These are phyloP conservation scores for Zaprionus ghesquierei DNA, from an alignment of 1,140 invertebrate species.

Conservation along the genomic window DNA sequence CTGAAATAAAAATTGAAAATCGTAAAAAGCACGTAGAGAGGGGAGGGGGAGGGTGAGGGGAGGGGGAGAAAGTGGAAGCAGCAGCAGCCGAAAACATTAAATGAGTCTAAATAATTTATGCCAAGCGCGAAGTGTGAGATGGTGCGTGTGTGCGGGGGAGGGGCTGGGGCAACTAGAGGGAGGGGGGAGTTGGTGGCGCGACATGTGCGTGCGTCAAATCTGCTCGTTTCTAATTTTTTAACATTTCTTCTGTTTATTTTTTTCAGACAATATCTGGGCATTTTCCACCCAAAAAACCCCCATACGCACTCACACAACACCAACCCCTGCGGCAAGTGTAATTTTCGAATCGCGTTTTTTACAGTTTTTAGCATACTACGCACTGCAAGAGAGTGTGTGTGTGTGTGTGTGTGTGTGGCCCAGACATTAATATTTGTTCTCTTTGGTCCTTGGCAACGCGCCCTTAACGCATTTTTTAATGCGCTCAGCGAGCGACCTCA, in stretches of 20 bases:
- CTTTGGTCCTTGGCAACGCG: constrained; percentile 61
- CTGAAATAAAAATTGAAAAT: constrained; percentile 74
- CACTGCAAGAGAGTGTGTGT: constrained; percentile 28
- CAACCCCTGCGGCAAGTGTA: constrained; percentile 68
- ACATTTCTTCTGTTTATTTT: constrained; percentile 29
- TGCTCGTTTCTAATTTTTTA: constrained; percentile 66
- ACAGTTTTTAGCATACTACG: constrained; percentile 61
- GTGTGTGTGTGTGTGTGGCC: constrained; percentile 33
- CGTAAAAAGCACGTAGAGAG: constrained; percentile 51
- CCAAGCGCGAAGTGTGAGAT: constrained; percentile 34
- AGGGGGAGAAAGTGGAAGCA: constrained; percentile 24
- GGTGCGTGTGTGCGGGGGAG: constrained; percentile 12
- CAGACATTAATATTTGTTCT: constrained; percentile 79
- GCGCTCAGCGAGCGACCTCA: constrained; percentile 36
- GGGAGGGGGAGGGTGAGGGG: not conserved
- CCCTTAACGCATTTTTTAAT: constrained; percentile 77
- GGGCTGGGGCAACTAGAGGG: not conserved
- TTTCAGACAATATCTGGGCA: constrained; percentile 42
- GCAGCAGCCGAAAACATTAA: constrained; percentile 57
- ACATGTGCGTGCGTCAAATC: constrained; percentile 65
- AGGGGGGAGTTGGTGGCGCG: not conserved
- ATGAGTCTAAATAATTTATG: constrained; percentile 79
- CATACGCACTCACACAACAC: constrained; percentile 24
- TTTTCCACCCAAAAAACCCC: constrained; percentile 41
- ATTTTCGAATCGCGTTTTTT: constrained; percentile 43